Evolutionary conservation across 2,113 vertebrate genomes (phyloP), one percentile per base, ranked within the genome.

Genomic region (Brachyistius frenatus): DNA sequence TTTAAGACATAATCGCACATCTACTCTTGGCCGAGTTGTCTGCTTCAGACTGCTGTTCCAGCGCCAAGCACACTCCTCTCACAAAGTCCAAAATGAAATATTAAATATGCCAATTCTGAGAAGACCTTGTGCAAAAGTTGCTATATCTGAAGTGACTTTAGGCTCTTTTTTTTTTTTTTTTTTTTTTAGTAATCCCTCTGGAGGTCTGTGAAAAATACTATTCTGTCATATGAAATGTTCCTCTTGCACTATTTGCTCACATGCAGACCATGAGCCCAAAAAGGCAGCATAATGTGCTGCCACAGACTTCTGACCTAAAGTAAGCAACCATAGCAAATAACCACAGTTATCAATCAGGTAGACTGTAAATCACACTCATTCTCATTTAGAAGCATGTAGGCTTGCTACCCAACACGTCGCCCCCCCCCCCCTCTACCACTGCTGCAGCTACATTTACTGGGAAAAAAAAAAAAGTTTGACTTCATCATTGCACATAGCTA

Each of bases 161-260:
- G 44, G 56, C 1, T 23, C 23, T 23, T 23, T 23, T 23, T 23
- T 23, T 23, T 23, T 23, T 23, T 23, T 23, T 23, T 23, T 23
- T 23, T 23, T 95, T 96, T 96, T 95, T 95, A 95, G 96, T 96
- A 94, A 95, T 96, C 94, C 96, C 96, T 95, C 78, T 86, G 93
- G 85, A 92, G 95, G 93, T 95, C 95, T 94, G 95, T 92, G 94
- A 92, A 95, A 96, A 95, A 94, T 95, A 95, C 96, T 94, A 93
- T 94, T 95, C 93, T 95, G 96, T 96, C 96, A 95, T 92, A 95
- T 93, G 94, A 95, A 96, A 95, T 93, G 94, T 96, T 97, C 93
- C 96, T 97, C 95, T 96, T 94, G 81, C 92, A 91, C 89, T 41
- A 37, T 67, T 76, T 84, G 79, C 70, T 80, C 83, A 62, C 75